Conservation (phyloP, 2,888 invertebrate genomes). For the Oscheius sp. region DNA sequence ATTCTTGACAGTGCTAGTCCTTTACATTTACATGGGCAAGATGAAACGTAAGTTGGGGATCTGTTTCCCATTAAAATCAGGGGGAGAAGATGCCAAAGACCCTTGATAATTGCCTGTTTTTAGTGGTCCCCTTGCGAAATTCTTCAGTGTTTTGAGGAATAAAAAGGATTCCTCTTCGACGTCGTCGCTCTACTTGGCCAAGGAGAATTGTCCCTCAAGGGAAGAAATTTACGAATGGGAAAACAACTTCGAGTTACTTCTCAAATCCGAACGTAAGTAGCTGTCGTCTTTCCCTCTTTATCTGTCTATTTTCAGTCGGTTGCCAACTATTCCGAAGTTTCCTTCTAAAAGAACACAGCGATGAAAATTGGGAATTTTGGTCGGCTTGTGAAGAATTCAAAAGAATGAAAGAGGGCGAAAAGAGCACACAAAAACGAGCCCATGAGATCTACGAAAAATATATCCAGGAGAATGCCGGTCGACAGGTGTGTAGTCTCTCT, state of each 20-base stretch:
- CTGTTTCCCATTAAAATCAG: not conserved
- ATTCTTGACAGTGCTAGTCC: slow-evolving; percentile 30
- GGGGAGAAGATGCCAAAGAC: not conserved
- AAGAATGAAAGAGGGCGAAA: slow-evolving; percentile 67
- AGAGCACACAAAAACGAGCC: slow-evolving; percentile 60
- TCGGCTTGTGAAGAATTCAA: slow-evolving; percentile 69
- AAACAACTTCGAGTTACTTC: slow-evolving; percentile 61
- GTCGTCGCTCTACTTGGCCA: slow-evolving; percentile 52
- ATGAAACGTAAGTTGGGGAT: slow-evolving; percentile 17
- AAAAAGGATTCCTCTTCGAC: slow-evolving; percentile 65
- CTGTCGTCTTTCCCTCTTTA: not conserved
- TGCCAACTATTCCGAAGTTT: slow-evolving; percentile 67
- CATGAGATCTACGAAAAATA: slow-evolving; percentile 65
- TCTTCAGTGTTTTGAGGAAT: slow-evolving; percentile 59
- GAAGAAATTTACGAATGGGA: slow-evolving; percentile 70
- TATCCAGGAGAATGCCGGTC: slow-evolving; percentile 61
- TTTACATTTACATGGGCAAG: slow-evolving; percentile 17
- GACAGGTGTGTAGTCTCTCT: slow-evolving; percentile 57
- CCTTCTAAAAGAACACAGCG: slow-evolving; percentile 64
- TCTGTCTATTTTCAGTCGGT: slow-evolving; percentile 60
- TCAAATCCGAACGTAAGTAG: slow-evolving; percentile 67
- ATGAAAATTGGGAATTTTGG: slow-evolving; percentile 71
- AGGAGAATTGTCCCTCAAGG: slow-evolving; percentile 45
- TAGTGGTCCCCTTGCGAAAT: slow-evolving; percentile 68
- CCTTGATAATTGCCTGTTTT: slow-evolving; percentile 24